Evolutionary conservation across 2,113 vertebrate genomes (phyloP).

Genomic region (Perca fluviatilis): DNA sequence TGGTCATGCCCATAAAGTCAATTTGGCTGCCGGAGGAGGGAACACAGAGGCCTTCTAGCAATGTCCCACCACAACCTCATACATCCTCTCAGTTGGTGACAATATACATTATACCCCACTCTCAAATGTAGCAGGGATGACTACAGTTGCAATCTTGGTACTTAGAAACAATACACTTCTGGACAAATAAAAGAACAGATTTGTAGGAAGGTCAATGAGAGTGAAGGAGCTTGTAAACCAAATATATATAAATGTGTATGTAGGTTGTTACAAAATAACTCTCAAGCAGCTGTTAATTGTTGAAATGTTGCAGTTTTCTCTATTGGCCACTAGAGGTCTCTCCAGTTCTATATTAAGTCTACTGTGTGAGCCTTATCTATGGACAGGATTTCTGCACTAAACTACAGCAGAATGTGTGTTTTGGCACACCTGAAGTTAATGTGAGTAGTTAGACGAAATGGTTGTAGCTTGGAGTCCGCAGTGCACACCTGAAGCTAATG

Average conservation of each 20-base stretch:
- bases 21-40: neutral
- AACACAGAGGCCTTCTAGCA: neutral
- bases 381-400: neutral
- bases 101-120: neutral
- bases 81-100: neutral
- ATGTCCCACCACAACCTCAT: too few relatives aligned
- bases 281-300: neutral
- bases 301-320: neutral
- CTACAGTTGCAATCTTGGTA: neutral
- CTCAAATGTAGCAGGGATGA: neutral
- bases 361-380: too few relatives aligned
- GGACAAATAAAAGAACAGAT: neutral
- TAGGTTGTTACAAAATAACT: too few relatives aligned
- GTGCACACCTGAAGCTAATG: too few relatives aligned
- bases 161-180: neutral
- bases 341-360: neutral
- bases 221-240: neutral
- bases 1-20: neutral
- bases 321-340: slow-evolving; percentile 21
- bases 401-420: neutral
- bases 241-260: neutral
- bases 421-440: neutral
- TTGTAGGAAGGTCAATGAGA: neutral
- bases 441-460: neutral
- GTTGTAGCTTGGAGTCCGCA: neutral